Base-by-base conservation (phyloP, 2,888 invertebrate species). In the Euzetes globulus region DNA sequence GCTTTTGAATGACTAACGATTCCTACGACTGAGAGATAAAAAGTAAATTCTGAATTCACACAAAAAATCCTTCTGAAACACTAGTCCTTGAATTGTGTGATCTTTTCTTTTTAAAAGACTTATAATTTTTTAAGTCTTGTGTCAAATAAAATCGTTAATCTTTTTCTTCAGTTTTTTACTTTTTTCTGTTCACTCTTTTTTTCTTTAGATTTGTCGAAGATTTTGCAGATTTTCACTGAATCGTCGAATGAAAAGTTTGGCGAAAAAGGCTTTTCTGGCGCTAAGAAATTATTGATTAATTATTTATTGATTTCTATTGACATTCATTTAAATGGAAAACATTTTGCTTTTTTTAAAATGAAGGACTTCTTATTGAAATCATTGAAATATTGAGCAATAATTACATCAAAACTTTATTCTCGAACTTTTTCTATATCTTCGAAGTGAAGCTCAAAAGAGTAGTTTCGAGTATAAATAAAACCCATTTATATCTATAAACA, bases 91-190 rank as follows among this genome's bases (percentile, higher is more conserved):
- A 58, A 58, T 58, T 58, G 58, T 58, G 58, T 29, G 58, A 11
- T 58, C 58, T 15, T 41, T 41, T 41, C 5, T 50, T n/a, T n/a
- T 50, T 50, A 29, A 58, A 29, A 58, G 29, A 58, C 27, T 29
- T 27, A 58, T 27, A 19, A 22, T 58, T 58, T 50, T 58, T 58
- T 41, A 41, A 41, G 41, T 41, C 41, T 41, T 58, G 27, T 58
- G 29, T 58, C 58, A 29, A 58, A 58, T 58, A 58, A 29, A 58
- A 58, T 58, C 58, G 58, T 58, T 58, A 58, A 58, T 58, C 58
- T 58, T 58, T 58, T 58, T 50, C 50, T 41, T 41, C 6, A 11
- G 41, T 41, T 41, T 41, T 41, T 41, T 41, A 1, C 1, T 9
- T 41, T 41, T 41, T 41, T 33, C 33, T 6, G 33, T 33, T 33